Conservation (phyloP, 2,888 invertebrate species). For the Cephus nigrinus region DNA sequence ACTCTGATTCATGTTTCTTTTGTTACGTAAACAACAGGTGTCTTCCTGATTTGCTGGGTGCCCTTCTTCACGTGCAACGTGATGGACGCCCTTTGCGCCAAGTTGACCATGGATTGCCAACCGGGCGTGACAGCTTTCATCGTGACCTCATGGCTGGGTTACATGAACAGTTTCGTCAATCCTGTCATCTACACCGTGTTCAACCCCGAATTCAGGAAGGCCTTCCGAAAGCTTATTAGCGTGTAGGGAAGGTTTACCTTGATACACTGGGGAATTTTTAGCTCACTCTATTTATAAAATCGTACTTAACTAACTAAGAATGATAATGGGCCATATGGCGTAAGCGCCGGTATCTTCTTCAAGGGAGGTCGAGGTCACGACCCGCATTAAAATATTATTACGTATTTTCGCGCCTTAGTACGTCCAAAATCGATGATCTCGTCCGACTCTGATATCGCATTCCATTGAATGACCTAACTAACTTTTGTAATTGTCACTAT, state of each 20-base stretch:
- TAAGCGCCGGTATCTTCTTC: neutral
- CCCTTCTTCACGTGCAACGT: slow-evolving; percentile 99
- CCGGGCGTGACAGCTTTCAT: slow-evolving; percentile 92
- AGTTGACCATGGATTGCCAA: slow-evolving; percentile 80
- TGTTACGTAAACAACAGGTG: slow-evolving; percentile 74
- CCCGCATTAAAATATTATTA: neutral
- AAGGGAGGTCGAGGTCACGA: neutral
- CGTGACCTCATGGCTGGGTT: slow-evolving; percentile 97
- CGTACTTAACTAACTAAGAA: neutral
- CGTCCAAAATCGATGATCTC: neutral
- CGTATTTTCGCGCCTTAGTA: neutral
- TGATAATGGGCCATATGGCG: neutral
- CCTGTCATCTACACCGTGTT: slow-evolving; percentile 95
- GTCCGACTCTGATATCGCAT: neutral
- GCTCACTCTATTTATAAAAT: neutral
- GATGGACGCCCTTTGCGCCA: slow-evolving; percentile 95
- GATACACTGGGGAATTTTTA: neutral
- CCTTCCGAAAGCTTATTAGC: slow-evolving; percentile 91
- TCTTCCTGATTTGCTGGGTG: slow-evolving; percentile 98
- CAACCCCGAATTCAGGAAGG: slow-evolving; percentile 98
- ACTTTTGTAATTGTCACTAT: neutral
- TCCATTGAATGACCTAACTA: neutral
- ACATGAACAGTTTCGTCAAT: slow-evolving; percentile 95
- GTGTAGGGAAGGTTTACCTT: slow-evolving; percentile 30
- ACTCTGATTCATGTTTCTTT: neutral